Base-by-base conservation (phyloP, 2,888 invertebrate species). In the Bombylius discolor region DNA sequence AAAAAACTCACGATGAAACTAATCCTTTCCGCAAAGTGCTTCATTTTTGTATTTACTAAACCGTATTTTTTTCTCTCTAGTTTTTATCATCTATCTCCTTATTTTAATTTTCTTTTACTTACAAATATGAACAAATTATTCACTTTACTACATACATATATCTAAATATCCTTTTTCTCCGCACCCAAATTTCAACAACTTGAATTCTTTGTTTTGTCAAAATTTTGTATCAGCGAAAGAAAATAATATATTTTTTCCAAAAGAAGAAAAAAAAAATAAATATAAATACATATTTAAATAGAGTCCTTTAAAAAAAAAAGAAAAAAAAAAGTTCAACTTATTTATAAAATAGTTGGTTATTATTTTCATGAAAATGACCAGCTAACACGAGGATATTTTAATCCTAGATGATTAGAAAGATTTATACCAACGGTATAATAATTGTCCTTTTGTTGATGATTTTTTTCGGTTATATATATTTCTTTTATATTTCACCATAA, bases 21-120 rank as follows among this genome's bases (percentile, higher is more conserved):
- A 55, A 55, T 51, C 51, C 48, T 55, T 54, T 54, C 45, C 46
- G 54, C 49, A 54, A 54, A 54, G 54, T 54, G 49, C 36, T 54
- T 46, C n/a, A 34, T 44, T 11, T 42, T 42, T 11, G 23, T 42
- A 42, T 42, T 8, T 11, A 11, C 11, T 42, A 11, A 42, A 42
- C 11, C 39, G 39, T 42, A 11, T 42, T 42, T 42, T 39, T 42
- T 42, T 42, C 3, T 8, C 6, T 8, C 9, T 36, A 36, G 6
- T 42, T 42, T 42, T 42, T 42, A 4, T 11, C 11, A 11, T 4
- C 9, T 5, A 1, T 42, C 11, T 4, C 39, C 11, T 42, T 42
- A 2, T 42, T 4, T 11, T 4, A 11, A 11, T 42, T 11, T 11
- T 42, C 11, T 11, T 42, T 11, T 36, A 36, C 34, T 11, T 42